Conservation (phyloP, 35 echinoderm and acorn worm species). For the Holothuria glaberrima region DNA sequence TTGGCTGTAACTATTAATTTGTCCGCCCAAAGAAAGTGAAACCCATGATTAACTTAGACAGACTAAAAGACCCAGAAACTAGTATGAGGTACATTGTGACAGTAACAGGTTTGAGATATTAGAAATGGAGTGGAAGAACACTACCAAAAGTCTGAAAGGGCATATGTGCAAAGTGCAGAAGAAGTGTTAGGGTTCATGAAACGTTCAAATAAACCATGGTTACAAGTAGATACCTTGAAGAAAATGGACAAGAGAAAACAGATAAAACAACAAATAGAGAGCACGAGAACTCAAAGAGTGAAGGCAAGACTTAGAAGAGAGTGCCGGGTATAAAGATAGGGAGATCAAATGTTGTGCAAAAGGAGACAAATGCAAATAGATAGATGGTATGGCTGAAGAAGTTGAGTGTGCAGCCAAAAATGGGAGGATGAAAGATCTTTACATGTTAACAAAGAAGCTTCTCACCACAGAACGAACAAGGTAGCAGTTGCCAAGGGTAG, state of each 20-base stretch:
- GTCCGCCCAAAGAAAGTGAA: background rate
- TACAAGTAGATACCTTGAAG: background rate
- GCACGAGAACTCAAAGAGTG: background rate
- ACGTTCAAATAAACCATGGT: slow-evolving; percentile 1
- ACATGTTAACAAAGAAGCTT: background rate
- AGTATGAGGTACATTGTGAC: background rate
- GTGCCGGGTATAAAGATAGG: background rate
- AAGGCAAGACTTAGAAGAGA: background rate
- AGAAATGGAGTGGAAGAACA: background rate
- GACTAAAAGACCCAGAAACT: background rate
- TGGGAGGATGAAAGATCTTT: background rate
- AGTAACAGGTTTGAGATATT: slow-evolving; percentile 27
- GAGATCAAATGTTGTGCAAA: background rate
- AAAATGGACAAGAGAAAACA: slow-evolving; percentile 4
- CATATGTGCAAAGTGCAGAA: slow-evolving; percentile 12
- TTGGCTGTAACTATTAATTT: slow-evolving; percentile 5
- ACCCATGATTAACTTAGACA: background rate
- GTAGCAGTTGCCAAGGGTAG: background rate
- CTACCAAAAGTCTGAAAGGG: background rate
- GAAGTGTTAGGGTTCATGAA: slow-evolving; percentile 2
- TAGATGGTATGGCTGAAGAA: too few relatives aligned
- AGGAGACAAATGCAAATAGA: background rate
- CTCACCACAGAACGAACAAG: background rate
- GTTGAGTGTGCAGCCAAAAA: slow-evolving; percentile 24
- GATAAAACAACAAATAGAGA: slow-evolving; percentile 1